Evolutionary conservation across 2,797 vertebrate genomes (phyloP).

Genomic region (Leptatherina wallacei): DNA sequence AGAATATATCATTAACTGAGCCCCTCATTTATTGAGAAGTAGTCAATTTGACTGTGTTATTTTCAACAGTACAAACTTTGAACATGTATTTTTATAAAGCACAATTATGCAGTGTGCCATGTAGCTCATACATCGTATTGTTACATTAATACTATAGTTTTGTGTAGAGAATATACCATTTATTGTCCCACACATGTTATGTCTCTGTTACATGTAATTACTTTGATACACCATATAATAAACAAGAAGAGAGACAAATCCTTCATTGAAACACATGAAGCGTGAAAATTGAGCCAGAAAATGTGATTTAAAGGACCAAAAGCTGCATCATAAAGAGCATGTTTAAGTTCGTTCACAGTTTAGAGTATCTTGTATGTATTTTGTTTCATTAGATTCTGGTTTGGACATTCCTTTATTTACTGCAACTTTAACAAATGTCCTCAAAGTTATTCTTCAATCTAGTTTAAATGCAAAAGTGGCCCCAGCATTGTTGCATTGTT

Average conservation of each 20-base stretch:
- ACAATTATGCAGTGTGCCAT: not conserved
- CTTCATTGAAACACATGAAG: not conserved
- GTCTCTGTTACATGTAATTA: not conserved
- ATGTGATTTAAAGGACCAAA: not conserved
- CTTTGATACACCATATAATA: not conserved
- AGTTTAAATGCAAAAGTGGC: not conserved
- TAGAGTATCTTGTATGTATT: not conserved
- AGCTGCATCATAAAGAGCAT: not conserved
- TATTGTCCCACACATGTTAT: slow-evolving; percentile 1
- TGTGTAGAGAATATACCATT: not conserved
- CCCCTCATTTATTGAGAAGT: not conserved
- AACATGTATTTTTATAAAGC: slow-evolving; percentile 47
- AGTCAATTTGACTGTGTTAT: not conserved
- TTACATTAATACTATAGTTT: not conserved
- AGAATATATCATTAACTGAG: not conserved
- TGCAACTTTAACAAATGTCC: not conserved
- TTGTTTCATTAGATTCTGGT: not conserved
- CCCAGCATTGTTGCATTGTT: not conserved
- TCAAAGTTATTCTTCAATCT: not conserved
- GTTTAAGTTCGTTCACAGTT: not conserved
- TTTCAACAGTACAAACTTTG: slow-evolving; percentile 55
- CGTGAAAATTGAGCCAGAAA: not conserved
- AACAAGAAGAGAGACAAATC: not conserved
- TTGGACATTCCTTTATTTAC: not conserved
- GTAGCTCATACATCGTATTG: not conserved